Evolutionary conservation across 2,888 invertebrate genomes (phyloP), one percentile per base, ranked within the genome.

Genomic region (Heliconius sara): DNA sequence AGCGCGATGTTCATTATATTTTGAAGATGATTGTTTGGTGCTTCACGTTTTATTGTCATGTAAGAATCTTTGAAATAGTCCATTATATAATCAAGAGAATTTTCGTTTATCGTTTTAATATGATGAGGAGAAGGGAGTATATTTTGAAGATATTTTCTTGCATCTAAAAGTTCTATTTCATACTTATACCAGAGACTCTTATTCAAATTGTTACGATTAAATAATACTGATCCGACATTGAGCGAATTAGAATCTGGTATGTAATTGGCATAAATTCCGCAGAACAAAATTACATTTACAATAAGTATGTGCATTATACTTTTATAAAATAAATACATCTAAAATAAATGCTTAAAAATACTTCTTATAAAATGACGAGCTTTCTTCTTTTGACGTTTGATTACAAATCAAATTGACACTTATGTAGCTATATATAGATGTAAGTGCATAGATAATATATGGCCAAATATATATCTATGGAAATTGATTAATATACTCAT

Each of bases 161-260:
- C 91, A 80, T 86, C 83, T 3, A 95, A 82, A 7, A 93, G 82
- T 12, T 85, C 87, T 52, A 93, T 79, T 34, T 91, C 88, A 1
- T 82, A 78, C 43, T 82, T 85, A 16, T 74, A 84, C 95, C 95
- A 95, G 10, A 79, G 83, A 30, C 79, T 82, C 76, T 87, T 91
- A 1, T 83, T 78, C 3, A 87, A 25, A 80, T 94, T 92, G 1
- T 80, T 68, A 0, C 75, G 39, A 10, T 88, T 81, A 81, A 94
- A 95, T 70, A 95, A 79, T 0, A 93, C 92, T 9, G 94, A 90
- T 1, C 95, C 94, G 2, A 94, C 92, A 81, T 93, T 93, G 0
- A 85, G 81, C 3, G 86, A 72, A 47, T 74, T 71, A 76, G 82
- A 84, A 83, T 83, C 79, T 79, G 80, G 80, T 13, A 72, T 60